Percentiles rank a stretch among this genome's conserved stretches.
phyloP scores from a whole-genome alignment of 2,113 vertebrate species.

The Benitochromis conjunctus region DNA sequence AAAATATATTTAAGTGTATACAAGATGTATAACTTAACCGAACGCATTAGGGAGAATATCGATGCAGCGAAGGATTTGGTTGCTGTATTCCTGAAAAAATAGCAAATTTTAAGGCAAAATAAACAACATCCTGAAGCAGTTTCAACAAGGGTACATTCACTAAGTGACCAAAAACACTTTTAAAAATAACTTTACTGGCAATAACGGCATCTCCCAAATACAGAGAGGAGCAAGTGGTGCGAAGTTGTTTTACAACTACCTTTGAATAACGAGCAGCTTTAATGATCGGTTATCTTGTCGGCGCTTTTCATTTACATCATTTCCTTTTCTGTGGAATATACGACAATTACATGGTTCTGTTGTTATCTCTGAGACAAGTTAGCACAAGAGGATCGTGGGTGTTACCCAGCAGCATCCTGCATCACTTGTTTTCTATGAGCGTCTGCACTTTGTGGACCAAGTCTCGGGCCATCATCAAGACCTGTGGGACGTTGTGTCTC shows the following conservation, averaged over 20 bases:
- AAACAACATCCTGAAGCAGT: constrained; percentile 66
- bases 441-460: constrained; percentile 96
- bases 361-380: constrained; percentile 1
- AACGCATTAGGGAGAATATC: neutral
- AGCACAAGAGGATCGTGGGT: neutral
- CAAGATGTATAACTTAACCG: constrained; percentile 1
- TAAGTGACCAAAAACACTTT: constrained; percentile 52
- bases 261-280: constrained; percentile 1
- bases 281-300: neutral
- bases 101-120: constrained; percentile 73
- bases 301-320: neutral
- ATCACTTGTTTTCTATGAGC: constrained; percentile 97
- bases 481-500: constrained; percentile 85
- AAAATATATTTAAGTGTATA: constrained; percentile 27
- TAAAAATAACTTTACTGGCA: constrained; percentile 44
- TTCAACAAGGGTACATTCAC: constrained; percentile 66
- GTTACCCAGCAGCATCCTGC: neutral
- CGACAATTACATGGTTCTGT: neutral
- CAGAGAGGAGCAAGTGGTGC: constrained; percentile 43
- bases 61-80: constrained; percentile 37
- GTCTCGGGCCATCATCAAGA: constrained; percentile 90
- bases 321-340: neutral
- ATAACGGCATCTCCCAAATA: constrained; percentile 46
- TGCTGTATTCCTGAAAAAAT: constrained; percentile 66
- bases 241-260: constrained; percentile 27